A percentile compares a stretch with the other conserved stretches of the same genome.
Conservation (phyloP, 2,113 vertebrate species). For the Picathartes gymnocephalus region DNA sequence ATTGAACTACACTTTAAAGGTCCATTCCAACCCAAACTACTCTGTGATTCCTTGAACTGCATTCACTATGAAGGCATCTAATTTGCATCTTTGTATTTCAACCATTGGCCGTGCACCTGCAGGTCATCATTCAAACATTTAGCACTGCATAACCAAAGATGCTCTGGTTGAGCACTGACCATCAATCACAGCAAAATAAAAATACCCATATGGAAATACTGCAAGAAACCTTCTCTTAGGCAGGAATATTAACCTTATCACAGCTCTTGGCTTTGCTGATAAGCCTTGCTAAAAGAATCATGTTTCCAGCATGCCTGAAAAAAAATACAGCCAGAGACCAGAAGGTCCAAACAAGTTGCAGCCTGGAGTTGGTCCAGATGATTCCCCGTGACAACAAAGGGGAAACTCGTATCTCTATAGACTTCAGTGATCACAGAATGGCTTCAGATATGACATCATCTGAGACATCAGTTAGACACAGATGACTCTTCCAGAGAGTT, state of each 20-base stretch:
- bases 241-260: background rate
- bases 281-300: background rate
- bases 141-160: background rate
- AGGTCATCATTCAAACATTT: background rate
- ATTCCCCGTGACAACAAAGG: background rate
- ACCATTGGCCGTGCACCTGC: fast-evolving
- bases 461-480: background rate
- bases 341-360: background rate
- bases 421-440: background rate
- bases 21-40: background rate
- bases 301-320: background rate
- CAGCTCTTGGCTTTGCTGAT: background rate
- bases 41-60: background rate
- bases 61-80: background rate
- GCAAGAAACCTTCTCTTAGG: background rate
- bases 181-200: background rate
- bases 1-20: background rate
- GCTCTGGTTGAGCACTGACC: background rate
- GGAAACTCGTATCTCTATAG: background rate
- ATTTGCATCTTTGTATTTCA: background rate
- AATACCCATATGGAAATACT: background rate
- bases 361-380: background rate
- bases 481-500: background rate
- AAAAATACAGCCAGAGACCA: background rate
- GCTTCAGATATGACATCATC: background rate